Evolutionary conservation across 2,113 vertebrate genomes (phyloP).

Genomic region (Thamnaconus septentrionalis): DNA sequence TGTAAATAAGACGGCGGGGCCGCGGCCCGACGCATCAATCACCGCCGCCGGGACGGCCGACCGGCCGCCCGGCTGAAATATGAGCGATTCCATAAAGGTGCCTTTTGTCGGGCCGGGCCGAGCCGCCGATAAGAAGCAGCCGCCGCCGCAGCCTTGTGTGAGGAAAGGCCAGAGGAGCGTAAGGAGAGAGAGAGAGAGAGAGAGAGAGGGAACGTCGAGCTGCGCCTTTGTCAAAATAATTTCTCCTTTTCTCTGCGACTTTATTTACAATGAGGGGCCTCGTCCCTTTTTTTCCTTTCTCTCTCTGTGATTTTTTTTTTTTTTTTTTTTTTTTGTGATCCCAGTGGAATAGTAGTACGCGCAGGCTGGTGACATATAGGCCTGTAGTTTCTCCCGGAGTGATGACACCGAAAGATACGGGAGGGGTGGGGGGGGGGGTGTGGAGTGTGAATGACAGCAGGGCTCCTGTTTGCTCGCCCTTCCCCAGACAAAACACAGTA

Average conservation of each 20-base stretch:
- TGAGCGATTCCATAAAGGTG: constrained; percentile 67
- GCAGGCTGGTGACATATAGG: constrained; percentile 96
- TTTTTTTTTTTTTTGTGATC: constrained; percentile 68
- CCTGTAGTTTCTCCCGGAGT: constrained; percentile 83
- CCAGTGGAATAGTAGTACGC: constrained; percentile 87
- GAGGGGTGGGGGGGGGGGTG: too few species aligned
- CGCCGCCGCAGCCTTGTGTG: constrained; percentile 7
- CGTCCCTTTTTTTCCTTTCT: constrained; percentile 54
- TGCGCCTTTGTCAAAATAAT: constrained; percentile 61
- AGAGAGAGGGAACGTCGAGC: constrained; percentile 15
- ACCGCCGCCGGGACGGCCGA: constrained; percentile 66
- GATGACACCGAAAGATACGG: constrained; percentile 97
- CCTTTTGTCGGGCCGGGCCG: constrained; percentile 36
- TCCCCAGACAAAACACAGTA: constrained; percentile 97
- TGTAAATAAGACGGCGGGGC: constrained; percentile 80
- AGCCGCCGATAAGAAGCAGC: too few species aligned
- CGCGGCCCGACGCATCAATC: constrained; percentile 64
- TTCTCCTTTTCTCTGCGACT: constrained; percentile 52
- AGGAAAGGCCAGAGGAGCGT: constrained; percentile 51
- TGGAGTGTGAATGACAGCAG: constrained; percentile 91
- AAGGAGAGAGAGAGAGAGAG: constrained; percentile 38
- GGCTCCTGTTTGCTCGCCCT: constrained; percentile 87
- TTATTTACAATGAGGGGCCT: constrained; percentile 71
- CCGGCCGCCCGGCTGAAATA: constrained; percentile 64
- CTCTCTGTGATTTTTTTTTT: constrained; percentile 55